phyloP scores from a whole-genome alignment of 2,113 vertebrate genomes.

The Dasyurus viverrinus region DNA sequence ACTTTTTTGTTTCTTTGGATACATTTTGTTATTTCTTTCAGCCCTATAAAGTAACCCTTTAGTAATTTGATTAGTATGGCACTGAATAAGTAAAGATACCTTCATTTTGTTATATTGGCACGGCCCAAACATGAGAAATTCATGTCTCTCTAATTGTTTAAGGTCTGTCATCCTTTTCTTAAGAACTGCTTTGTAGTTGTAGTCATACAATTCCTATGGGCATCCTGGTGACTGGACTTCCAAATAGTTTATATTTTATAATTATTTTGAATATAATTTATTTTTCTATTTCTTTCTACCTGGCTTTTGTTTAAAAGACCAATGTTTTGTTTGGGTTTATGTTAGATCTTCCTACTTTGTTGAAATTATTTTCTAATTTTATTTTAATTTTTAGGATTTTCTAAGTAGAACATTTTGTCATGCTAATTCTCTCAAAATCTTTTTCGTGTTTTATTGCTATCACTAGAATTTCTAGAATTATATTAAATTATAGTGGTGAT shows the following conservation, averaged over 20 bases:
- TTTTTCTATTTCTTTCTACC: not conserved
- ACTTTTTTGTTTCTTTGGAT: not conserved
- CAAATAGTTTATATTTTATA: not conserved
- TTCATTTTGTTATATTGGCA: not conserved
- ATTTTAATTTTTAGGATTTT: not conserved
- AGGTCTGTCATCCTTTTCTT: not conserved
- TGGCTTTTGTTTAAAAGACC: not conserved
- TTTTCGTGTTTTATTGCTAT: not conserved
- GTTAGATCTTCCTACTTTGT: not conserved
- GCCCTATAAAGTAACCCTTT: not conserved
- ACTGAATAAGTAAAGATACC: not conserved
- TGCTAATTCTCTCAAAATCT: not conserved
- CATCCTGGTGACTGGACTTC: not conserved
- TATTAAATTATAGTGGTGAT: not conserved
- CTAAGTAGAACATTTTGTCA: not conserved
- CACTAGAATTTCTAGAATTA: not conserved
- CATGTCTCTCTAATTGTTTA: not conserved
- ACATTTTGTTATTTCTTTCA: not conserved
- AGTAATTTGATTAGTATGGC: not conserved
- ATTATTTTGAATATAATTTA: not conserved
- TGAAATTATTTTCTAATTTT: not conserved
- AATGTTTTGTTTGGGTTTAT: not conserved
- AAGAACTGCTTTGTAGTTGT: not conserved
- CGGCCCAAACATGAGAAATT: not conserved
- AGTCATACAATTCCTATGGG: not conserved